These are phyloP conservation scores for Brachyistius frenatus DNA, from an alignment of 2,113 vertebrate genomes.

Conservation along the genomic window DNA sequence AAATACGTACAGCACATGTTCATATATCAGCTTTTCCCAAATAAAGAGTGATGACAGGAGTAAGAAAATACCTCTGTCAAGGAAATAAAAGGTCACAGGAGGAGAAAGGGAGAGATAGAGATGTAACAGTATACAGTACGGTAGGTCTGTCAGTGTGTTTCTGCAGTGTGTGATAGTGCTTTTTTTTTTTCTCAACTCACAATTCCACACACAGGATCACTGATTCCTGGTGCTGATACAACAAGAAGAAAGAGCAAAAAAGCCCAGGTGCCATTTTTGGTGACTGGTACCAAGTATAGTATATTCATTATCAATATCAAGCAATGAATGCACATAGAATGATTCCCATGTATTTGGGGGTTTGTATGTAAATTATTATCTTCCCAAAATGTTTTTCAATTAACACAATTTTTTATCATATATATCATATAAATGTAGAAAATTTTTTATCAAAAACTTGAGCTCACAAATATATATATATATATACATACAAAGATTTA, in stretches of 20 bases:
- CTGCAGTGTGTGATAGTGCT: not conserved
- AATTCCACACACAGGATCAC: slow-evolving; percentile 1
- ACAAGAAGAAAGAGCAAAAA: not conserved
- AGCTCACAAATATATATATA: no score
- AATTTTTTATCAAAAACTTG: no score
- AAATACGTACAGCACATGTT: slow-evolving; percentile 47
- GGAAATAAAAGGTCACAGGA: slow-evolving; percentile 45
- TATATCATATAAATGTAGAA: no score
- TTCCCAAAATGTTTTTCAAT: no score
- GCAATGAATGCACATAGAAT: not conserved
- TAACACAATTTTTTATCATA: no score
- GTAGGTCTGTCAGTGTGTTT: not conserved
- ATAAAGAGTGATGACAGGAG: slow-evolving; percentile 33
- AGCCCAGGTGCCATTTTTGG: not conserved
- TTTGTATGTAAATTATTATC: no score
- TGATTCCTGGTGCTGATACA: not conserved
- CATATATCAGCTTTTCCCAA: slow-evolving; percentile 27
- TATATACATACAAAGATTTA: no score
- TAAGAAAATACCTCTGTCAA: slow-evolving; percentile 38
- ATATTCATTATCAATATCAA: not conserved
- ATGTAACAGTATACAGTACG: not conserved
- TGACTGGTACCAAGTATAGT: not conserved
- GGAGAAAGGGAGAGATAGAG: slow-evolving; percentile 12
- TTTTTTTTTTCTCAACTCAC: slow-evolving; percentile 1
- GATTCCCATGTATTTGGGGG: no score